phyloP scores from a whole-genome alignment of 1,140 invertebrate species.

The Antheraea pernyi region DNA sequence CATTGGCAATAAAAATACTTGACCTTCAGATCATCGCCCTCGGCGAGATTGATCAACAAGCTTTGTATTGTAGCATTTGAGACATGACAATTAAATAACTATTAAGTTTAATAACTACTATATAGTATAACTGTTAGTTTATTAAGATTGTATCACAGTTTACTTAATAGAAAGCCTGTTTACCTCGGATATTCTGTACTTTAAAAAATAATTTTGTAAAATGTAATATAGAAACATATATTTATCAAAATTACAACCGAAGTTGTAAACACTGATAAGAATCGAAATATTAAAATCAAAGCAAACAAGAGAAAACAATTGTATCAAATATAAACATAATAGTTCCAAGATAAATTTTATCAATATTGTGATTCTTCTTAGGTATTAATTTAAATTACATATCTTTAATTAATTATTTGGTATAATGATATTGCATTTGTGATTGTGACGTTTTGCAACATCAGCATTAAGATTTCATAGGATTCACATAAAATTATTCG shows the following conservation, averaged over 20 bases:
- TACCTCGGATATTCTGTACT: not conserved
- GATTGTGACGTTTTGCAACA: not conserved
- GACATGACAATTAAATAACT: slow-evolving; percentile 8
- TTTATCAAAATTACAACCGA: not conserved
- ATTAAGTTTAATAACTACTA: not conserved
- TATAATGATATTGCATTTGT: not conserved
- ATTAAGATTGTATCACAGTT: not conserved
- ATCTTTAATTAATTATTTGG: not conserved
- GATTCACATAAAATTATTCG: not conserved
- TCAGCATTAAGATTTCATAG: not conserved
- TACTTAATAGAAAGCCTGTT: not conserved
- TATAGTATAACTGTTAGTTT: not conserved
- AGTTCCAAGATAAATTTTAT: not conserved
- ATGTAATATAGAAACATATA: not conserved
- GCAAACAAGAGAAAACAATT: not conserved
- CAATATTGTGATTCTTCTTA: not conserved
- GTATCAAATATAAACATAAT: not conserved
- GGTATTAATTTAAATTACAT: no score
- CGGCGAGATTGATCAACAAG: not conserved
- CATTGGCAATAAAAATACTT: slow-evolving; percentile 6
- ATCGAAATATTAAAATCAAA: not conserved
- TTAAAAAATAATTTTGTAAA: not conserved
- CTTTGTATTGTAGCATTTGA: slow-evolving; percentile 6
- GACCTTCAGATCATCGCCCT: slow-evolving; percentile 11
- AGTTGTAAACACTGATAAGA: not conserved